Conservation (phyloP, 2,113 vertebrate genomes). For the Notiomystis cincta region DNA sequence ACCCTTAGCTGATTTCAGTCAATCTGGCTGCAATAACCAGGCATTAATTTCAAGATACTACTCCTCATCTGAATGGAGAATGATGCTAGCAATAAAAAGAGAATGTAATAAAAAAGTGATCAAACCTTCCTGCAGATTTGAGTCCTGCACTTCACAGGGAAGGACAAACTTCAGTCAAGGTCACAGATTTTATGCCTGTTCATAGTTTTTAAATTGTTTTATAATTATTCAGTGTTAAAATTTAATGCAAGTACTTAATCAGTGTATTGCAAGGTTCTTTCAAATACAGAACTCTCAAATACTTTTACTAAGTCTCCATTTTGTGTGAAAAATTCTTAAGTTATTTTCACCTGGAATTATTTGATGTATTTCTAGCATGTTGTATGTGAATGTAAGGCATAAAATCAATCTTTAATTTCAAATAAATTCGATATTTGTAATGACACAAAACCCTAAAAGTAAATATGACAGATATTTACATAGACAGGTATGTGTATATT, state of each 20-base stretch:
- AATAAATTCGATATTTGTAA: background rate
- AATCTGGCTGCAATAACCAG: background rate
- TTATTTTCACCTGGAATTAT: background rate
- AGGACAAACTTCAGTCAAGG: background rate
- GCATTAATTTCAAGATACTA: background rate
- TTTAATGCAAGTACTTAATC: background rate
- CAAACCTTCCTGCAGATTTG: background rate
- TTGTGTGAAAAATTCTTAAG: background rate
- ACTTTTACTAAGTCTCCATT: background rate
- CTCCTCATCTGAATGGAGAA: background rate
- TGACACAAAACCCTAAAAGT: background rate
- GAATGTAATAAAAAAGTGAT: background rate
- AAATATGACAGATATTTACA: background rate
- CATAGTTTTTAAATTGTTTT: background rate
- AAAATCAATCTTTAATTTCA: background rate
- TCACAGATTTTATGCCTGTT: background rate
- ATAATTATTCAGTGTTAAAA: background rate
- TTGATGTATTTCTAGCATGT: background rate
- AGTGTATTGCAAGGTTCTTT: background rate
- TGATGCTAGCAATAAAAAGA: background rate
- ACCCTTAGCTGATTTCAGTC: background rate
- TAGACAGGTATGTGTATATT: background rate
- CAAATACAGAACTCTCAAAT: background rate
- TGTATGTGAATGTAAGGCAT: background rate
- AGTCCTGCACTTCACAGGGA: background rate